A percentile compares a stretch with the other conserved stretches of the same genome.
Conservation (phyloP, 1,140 invertebrate genomes). For the Medauroidea extradentata region DNA sequence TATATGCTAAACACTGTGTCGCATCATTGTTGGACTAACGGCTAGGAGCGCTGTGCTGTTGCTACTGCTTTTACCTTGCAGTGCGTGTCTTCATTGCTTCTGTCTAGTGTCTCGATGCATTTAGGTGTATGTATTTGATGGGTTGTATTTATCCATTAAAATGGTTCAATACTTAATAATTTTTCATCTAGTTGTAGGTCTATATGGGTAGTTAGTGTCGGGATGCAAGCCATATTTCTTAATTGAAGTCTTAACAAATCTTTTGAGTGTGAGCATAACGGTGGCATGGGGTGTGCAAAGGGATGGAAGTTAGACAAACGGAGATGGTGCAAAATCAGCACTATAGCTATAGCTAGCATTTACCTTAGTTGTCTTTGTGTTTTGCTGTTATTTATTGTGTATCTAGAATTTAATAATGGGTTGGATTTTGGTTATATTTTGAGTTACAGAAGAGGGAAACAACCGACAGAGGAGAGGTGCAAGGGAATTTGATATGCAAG, state of each 20-base stretch:
- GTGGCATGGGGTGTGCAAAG: too few relatives aligned
- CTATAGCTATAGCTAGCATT: slow-evolving; percentile 20
- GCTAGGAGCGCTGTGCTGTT: slow-evolving; percentile 5
- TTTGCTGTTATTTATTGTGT: slow-evolving; percentile 32
- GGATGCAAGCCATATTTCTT: slow-evolving; percentile 19
- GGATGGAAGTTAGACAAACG: neutral
- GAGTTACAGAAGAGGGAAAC: slow-evolving; percentile 18
- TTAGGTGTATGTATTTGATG: slow-evolving; percentile 27
- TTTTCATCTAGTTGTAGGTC: slow-evolving; percentile 25
- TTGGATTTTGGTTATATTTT: slow-evolving; percentile 33
- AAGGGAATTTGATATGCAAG: slow-evolving; percentile 17
- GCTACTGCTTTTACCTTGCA: slow-evolving; percentile 15
- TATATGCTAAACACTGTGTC: slow-evolving; percentile 19
- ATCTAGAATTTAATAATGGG: slow-evolving; percentile 26
- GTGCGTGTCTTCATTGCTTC: slow-evolving; percentile 23
- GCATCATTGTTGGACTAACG: slow-evolving; percentile 4
- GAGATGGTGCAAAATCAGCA: slow-evolving; percentile 15
- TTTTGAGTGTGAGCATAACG: too few relatives aligned
- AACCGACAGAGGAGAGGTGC: slow-evolving; percentile 13
- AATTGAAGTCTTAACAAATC: slow-evolving; percentile 11
- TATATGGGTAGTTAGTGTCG: slow-evolving; percentile 23
- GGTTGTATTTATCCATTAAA: slow-evolving; percentile 25
- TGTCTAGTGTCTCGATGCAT: slow-evolving; percentile 26
- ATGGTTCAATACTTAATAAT: slow-evolving; percentile 25
- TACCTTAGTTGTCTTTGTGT: slow-evolving; percentile 33